These are phyloP conservation scores for Nestor notabilis DNA, from an alignment of 2,113 vertebrate species.

Conservation along the genomic window DNA sequence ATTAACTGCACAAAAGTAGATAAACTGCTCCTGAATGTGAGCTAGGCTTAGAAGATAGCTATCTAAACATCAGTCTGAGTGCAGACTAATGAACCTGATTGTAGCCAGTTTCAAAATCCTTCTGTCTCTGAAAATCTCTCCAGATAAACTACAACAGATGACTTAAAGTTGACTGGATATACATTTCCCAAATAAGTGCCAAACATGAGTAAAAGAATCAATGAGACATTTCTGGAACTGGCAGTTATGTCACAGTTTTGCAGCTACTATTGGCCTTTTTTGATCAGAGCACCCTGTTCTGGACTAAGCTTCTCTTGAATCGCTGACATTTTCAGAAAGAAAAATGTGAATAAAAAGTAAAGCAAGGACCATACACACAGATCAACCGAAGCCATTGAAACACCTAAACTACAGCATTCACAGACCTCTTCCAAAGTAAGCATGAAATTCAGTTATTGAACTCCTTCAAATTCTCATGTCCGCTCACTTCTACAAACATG, in stretches of 20 bases:
- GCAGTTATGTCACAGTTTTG: background rate
- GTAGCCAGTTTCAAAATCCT: background rate
- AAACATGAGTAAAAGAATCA: background rate
- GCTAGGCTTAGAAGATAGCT: background rate
- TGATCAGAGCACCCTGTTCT: background rate
- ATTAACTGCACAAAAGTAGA: background rate
- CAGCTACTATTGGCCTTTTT: background rate
- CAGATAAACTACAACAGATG: background rate
- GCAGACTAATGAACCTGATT: background rate
- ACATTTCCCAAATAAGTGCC: background rate
- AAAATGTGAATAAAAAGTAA: background rate
- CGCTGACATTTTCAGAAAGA: background rate
- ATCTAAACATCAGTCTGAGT: background rate
- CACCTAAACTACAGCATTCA: background rate
- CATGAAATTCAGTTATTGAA: background rate
- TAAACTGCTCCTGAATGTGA: background rate
- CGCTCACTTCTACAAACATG: background rate
- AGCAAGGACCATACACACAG: background rate
- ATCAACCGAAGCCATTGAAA: background rate
- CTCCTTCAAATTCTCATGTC: background rate
- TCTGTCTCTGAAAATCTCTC: background rate
- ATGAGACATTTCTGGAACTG: background rate
- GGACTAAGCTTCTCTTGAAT: background rate
- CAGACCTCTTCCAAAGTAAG: background rate
- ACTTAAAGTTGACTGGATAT: background rate